A percentile compares a stretch with the other conserved stretches of the same genome.
These are phyloP conservation scores for Parasteatoda tepidariorum DNA, from an alignment of 1,140 invertebrate species.

Conservation along the genomic window DNA sequence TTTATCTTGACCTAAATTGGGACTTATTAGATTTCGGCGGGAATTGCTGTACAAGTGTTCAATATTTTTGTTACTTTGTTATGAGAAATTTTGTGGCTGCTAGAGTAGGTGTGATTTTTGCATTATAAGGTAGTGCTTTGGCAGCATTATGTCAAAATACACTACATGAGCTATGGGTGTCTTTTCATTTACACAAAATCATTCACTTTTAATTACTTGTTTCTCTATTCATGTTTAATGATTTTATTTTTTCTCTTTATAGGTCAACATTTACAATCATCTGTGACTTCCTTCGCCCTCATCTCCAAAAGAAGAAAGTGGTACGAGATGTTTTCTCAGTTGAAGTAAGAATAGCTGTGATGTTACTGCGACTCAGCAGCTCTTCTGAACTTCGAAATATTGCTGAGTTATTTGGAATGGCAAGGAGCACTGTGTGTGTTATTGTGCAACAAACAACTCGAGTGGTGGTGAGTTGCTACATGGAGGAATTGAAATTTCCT, in stretches of 20 bases:
- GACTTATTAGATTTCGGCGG: no score
- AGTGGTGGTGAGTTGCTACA: neutral
- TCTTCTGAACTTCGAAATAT: neutral
- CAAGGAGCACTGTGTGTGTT: neutral
- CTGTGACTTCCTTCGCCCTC: neutral
- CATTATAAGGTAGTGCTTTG: no score
- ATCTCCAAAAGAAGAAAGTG: neutral
- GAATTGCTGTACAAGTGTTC: no score
- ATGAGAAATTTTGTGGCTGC: no score
- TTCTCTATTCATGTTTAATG: neutral
- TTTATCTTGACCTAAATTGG: no score
- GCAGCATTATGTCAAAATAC: no score
- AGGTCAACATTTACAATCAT: neutral
- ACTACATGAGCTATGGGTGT: no score
- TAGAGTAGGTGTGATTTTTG: no score
- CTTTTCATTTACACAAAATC: no score
- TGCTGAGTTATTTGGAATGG: neutral
- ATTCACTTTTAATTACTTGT: no score
- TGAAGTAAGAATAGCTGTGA: neutral
- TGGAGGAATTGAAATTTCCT: neutral
- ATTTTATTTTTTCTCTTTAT: neutral
- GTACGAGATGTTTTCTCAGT: neutral
- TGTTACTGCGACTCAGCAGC: neutral
- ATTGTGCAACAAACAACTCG: neutral
- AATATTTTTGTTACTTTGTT: no score